Percentiles rank a stretch among this genome's conserved stretches.
phyloP scores from a whole-genome alignment of 2,113 vertebrate species.

The rabbit (Oryctolagus cuniculus) region mOryCun1.1 NC_091440.1:5327001-5327500 shows the following conservation, averaged over 20 bases:
- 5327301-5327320: not conserved
- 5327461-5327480: not conserved
- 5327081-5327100: not conserved
- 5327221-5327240: not conserved
- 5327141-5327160: not conserved
- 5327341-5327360: no score
- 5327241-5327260: not conserved
- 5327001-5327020: fast-evolving
- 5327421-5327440: not conserved
- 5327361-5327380: fast-evolving
- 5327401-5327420: not conserved
- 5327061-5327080: no score
- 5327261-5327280: not conserved
- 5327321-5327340: not conserved
- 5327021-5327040: not conserved
- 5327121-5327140: not conserved
- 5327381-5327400: no score
- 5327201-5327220: not conserved
- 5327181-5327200: not conserved
- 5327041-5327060: not conserved
- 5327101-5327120: not conserved
- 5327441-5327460: not conserved
- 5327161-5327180: not conserved
- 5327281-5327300: not conserved
- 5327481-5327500: not conserved